A percentile compares a stretch with the other conserved stretches of the same genome.
Evolutionary conservation across 2,888 invertebrate genomes (phyloP).

Genomic region (Stomorhina lunata): DNA sequence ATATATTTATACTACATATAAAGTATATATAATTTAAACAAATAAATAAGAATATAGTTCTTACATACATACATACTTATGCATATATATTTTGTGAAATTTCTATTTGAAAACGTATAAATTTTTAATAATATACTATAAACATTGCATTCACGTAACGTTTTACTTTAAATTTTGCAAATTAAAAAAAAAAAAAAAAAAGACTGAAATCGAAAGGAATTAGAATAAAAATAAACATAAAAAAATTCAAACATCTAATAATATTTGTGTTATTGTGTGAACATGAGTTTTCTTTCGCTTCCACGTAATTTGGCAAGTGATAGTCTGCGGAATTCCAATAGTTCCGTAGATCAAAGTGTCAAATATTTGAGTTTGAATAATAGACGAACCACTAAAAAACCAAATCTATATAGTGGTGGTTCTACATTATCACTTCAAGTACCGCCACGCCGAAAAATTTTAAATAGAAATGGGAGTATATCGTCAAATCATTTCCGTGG

Average conservation of each 20-base stretch:
- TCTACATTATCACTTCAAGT: slow-evolving; percentile 73
- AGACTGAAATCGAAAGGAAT: not conserved
- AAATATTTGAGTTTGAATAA: slow-evolving; percentile 75
- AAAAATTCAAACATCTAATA: not conserved
- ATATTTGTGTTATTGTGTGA: slow-evolving; percentile 44
- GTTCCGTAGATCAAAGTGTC: slow-evolving; percentile 68
- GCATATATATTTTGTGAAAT: not conserved
- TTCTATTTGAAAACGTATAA: slow-evolving; percentile 11
- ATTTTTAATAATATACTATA: slow-evolving; percentile 18
- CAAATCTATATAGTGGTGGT: slow-evolving; percentile 56
- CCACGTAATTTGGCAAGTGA: slow-evolving; percentile 68
- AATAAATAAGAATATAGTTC: not conserved
- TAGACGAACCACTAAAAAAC: slow-evolving; percentile 65
- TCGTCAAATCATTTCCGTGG: slow-evolving; percentile 87
- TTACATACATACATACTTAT: not conserved
- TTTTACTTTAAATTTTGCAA: not conserved
- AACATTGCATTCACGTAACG: slow-evolving; percentile 49
- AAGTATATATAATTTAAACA: not conserved
- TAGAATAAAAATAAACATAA: not conserved
- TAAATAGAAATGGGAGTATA: slow-evolving; percentile 81
- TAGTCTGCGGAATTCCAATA: slow-evolving; percentile 39
- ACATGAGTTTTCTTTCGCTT: slow-evolving; percentile 73
- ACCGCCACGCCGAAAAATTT: slow-evolving; percentile 69
- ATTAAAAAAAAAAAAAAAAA: not conserved
- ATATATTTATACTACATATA: too few species aligned